Conservation (phyloP, 2,113 vertebrate genomes). For the Lagopus muta region DNA sequence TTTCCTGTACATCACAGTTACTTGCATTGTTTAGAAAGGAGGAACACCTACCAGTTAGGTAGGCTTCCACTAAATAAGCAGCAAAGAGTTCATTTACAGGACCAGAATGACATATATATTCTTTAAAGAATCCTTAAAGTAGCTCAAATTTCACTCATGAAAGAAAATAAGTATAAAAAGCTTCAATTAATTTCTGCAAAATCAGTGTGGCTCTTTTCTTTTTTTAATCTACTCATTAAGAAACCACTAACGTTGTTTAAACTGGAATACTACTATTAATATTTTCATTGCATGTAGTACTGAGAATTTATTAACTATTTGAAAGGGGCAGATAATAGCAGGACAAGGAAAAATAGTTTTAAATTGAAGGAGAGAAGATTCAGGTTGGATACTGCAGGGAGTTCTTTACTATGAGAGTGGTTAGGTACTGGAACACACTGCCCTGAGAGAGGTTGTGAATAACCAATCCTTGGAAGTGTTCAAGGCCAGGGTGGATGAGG, state of each 20-base stretch:
- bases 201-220: fast-evolving
- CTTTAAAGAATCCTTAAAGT: background rate
- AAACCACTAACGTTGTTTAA: background rate
- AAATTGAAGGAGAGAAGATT: too few species aligned
- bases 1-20: background rate
- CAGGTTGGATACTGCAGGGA: too few species aligned
- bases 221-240: background rate
- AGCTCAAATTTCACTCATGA: background rate
- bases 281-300: background rate
- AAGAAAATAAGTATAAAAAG: background rate
- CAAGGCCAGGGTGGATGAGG: too few species aligned
- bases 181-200: background rate
- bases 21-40: background rate
- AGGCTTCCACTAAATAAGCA: background rate
- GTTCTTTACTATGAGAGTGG: too few species aligned
- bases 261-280: background rate
- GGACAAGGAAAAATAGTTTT: too few species aligned
- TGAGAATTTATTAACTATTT: background rate
- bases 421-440: too few species aligned
- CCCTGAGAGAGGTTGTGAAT: too few species aligned
- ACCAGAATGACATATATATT: background rate
- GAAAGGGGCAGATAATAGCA: too few species aligned
- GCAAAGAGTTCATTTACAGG: background rate
- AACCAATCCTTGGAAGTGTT: too few species aligned
- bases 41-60: fast-evolving